A percentile compares a stretch with the other conserved stretches of the same genome.
phyloP scores from a whole-genome alignment of 1,140 invertebrate genomes.

The Pachypeltis micranthus region DNA sequence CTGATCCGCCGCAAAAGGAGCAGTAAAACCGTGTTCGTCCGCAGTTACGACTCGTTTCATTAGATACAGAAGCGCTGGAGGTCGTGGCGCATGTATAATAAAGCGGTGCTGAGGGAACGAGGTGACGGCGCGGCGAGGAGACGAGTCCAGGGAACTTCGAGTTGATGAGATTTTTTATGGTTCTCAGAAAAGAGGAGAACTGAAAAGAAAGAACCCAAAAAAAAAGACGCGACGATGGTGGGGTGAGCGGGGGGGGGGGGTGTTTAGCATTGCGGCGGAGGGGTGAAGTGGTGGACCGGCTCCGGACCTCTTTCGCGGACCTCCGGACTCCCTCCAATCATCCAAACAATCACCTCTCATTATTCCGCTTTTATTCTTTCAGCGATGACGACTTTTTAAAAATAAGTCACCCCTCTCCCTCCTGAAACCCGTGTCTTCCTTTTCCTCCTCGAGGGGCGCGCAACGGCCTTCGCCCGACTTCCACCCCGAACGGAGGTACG shows the following conservation, averaged over 20 bases:
- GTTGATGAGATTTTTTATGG: not conserved
- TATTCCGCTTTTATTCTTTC: not conserved
- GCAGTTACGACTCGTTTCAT: slow-evolving; percentile 8
- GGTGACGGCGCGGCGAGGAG: not conserved
- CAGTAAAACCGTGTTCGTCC: not conserved
- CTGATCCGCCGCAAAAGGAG: too few species aligned
- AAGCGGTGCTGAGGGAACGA: not conserved
- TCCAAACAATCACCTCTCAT: not conserved
- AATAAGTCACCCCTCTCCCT: too few species aligned
- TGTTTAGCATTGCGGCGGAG: not conserved
- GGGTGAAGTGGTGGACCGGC: too few species aligned
- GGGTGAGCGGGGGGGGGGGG: too few species aligned
- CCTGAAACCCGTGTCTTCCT: too few species aligned
- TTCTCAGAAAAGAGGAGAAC: not conserved
- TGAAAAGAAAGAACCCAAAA: not conserved
- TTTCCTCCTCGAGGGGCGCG: too few species aligned
- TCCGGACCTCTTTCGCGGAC: too few species aligned
- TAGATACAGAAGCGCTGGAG: not conserved
- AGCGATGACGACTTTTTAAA: not conserved
- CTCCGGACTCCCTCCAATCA: not conserved
- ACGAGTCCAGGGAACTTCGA: too few species aligned
- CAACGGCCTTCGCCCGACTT: too few species aligned
- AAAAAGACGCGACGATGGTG: not conserved
- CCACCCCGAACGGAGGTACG: not conserved
- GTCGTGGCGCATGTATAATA: not conserved